phyloP scores from a whole-genome alignment of 53 echinoderm and acorn worm genomes.

The Stichopus horrens region DNA sequence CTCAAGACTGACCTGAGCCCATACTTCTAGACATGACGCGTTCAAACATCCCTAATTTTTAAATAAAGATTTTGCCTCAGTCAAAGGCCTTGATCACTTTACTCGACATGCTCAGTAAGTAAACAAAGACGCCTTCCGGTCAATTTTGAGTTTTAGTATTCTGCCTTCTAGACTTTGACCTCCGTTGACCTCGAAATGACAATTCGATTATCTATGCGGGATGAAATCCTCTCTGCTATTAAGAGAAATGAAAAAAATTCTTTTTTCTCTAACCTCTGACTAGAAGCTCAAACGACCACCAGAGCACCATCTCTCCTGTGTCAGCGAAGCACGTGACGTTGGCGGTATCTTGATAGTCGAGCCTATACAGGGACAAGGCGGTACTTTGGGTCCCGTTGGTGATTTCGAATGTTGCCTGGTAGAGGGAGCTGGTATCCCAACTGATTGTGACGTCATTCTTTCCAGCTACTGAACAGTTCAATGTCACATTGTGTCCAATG shows the following conservation, averaged over 20 bases:
- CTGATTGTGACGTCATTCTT: background rate
- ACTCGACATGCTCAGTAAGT: no score
- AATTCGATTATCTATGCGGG: no score
- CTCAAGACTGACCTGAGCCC: no score
- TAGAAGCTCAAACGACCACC: background rate
- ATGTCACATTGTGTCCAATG: background rate
- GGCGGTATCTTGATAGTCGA: constrained; percentile 2
- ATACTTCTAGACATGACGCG: no score
- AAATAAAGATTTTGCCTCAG: no score
- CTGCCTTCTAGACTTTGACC: no score
- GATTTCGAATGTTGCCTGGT: background rate
- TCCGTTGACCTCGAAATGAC: no score
- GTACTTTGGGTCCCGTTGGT: background rate
- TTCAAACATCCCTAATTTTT: no score
- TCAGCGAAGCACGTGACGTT: background rate
- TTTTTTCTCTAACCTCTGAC: background rate
- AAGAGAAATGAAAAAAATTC: background rate
- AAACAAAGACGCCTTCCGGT: no score
- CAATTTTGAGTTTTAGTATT: no score
- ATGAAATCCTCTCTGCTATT: no score
- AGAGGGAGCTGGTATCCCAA: background rate
- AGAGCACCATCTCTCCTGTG: background rate
- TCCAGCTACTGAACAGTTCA: background rate
- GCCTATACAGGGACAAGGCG: background rate
- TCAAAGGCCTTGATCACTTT: no score